Conservation (phyloP, 2,888 invertebrate species). For the Netelia fuscicornis region DNA sequence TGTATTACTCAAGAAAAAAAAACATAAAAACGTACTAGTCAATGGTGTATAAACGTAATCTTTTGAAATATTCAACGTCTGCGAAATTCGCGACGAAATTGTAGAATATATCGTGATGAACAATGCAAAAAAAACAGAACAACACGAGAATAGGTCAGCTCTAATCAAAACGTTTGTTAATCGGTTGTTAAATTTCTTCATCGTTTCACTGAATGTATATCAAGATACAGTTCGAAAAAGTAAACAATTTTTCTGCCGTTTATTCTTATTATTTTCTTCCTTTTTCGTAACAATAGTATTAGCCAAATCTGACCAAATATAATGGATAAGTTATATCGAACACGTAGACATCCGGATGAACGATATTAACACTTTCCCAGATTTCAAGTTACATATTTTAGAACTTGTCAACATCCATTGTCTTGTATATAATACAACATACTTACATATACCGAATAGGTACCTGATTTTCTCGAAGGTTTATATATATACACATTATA, state of each 20-base stretch:
- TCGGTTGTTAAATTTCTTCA: constrained; percentile 25
- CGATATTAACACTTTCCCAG: constrained; percentile 15
- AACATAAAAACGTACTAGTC: constrained; percentile 66
- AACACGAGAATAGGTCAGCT: constrained; percentile 19
- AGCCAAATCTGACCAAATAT: constrained; percentile 62
- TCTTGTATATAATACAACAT: constrained; percentile 62
- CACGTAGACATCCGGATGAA: constrained; percentile 13
- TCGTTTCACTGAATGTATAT: constrained; percentile 22
- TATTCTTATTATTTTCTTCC: constrained; percentile 2
- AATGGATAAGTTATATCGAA: constrained; percentile 42
- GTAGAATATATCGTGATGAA: constrained; percentile 56
- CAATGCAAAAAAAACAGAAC: constrained; percentile 30
- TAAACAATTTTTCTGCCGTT: constrained; percentile 17
- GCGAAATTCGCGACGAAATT: constrained; percentile 37
- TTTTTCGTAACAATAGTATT: constrained; percentile 47
- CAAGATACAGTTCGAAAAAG: constrained; percentile 55
- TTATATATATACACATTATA: constrained; percentile 57
- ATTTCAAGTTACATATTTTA: constrained; percentile 54
- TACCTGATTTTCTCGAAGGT: constrained; percentile 68
- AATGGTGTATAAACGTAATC: constrained; percentile 62
- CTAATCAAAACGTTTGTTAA: constrained; percentile 57
- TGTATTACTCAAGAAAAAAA: constrained; percentile 44
- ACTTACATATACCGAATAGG: constrained; percentile 60
- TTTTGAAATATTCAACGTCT: constrained; percentile 41
- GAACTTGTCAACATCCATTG: constrained; percentile 59